Evolutionary conservation across 2,113 vertebrate genomes (phyloP).

Genomic region (Colistium nudipinnis): DNA sequence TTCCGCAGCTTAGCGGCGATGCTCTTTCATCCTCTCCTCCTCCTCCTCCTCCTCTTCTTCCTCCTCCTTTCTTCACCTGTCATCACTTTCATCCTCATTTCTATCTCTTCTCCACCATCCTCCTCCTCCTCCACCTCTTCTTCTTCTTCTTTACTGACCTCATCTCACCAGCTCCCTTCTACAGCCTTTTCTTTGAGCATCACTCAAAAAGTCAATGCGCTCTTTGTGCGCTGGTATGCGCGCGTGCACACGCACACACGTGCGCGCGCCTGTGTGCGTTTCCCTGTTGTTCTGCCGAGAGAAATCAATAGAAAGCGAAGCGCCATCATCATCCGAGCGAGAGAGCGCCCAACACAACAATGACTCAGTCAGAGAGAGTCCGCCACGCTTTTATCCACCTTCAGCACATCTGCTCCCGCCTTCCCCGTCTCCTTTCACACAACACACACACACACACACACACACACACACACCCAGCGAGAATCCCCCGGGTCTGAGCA

Average conservation of each 20-base stretch:
- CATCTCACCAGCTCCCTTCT: slow-evolving; percentile 13
- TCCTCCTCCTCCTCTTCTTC: neutral
- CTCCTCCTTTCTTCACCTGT: neutral
- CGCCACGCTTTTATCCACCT: slow-evolving; percentile 29
- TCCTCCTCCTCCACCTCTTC: neutral
- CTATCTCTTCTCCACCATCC: neutral
- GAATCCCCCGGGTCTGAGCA: slow-evolving; percentile 6
- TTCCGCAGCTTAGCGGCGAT: neutral
- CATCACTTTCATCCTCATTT: neutral
- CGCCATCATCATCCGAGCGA: slow-evolving; percentile 39
- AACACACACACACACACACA: slow-evolving; percentile 3
- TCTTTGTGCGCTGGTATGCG: neutral
- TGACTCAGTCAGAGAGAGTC: slow-evolving; percentile 38
- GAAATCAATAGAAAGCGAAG: slow-evolving; percentile 43
- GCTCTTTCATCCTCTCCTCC: neutral
- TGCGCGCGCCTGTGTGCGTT: slow-evolving; percentile 1
- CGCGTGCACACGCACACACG: no score
- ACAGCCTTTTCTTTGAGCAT: neutral
- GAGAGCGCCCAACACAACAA: slow-evolving; percentile 38
- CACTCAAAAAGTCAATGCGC: slow-evolving; percentile 25
- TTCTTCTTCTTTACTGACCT: slow-evolving; percentile 17
- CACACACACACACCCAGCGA: neutral
- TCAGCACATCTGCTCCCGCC: slow-evolving; percentile 36
- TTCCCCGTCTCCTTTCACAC: slow-evolving; percentile 9
- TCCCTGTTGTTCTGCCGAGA: slow-evolving; percentile 16